phyloP scores from a whole-genome alignment of 2,888 invertebrate genomes.

The Onchidella celtica region DNA sequence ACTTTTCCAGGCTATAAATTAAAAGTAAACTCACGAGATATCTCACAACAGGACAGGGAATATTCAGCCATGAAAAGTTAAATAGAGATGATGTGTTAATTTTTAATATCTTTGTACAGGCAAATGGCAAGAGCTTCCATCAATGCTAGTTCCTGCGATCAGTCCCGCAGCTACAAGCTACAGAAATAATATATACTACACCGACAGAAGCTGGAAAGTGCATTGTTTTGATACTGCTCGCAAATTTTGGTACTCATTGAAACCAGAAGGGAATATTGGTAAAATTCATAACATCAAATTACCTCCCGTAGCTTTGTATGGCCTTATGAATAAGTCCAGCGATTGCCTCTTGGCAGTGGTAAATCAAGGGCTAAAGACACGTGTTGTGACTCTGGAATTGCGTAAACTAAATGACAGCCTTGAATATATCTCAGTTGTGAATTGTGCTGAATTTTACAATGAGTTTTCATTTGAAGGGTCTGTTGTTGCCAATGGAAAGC shows the following conservation, averaged over 20 bases:
- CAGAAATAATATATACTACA: constrained; percentile 19
- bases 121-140: neutral
- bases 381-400: no score
- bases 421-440: no score
- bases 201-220: neutral
- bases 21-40: no score
- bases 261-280: neutral
- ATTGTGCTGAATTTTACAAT: no score
- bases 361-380: no score
- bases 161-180: neutral
- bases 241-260: neutral
- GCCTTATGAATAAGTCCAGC: neutral
- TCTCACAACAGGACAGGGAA: no score
- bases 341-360: neutral
- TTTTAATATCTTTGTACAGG: no score
- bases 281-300: neutral
- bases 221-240: neutral
- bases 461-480: constrained; percentile 7
- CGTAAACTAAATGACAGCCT: no score
- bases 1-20: no score
- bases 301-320: neutral
- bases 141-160: constrained; percentile 24
- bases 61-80: no score
- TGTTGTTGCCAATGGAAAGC: neutral
- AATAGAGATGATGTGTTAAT: no score